Conservation (phyloP, 2,888 invertebrate genomes). For the Ormia ochracea region DNA sequence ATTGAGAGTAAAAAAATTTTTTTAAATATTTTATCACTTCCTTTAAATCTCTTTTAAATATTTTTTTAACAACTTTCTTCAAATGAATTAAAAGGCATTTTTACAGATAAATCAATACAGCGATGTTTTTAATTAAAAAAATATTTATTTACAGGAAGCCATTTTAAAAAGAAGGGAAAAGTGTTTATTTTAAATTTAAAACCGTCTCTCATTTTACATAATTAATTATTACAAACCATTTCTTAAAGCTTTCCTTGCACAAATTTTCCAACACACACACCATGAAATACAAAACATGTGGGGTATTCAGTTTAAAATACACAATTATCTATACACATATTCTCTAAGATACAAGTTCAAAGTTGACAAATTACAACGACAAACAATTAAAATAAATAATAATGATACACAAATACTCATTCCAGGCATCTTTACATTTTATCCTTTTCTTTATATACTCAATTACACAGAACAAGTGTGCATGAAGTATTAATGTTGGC, state of each 20-base stretch:
- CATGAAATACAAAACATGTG: not conserved
- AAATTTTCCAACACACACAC: constrained; percentile 4
- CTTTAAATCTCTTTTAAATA: too few relatives aligned
- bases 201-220: constrained; percentile 60
- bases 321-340: not conserved
- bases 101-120: not conserved
- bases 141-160: constrained; percentile 23
- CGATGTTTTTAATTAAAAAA: constrained; percentile 41
- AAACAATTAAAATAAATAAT: constrained; percentile 65
- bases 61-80: not conserved
- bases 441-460: not conserved
- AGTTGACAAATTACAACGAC: constrained; percentile 64
- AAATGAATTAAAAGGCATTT: not conserved
- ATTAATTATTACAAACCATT: constrained; percentile 60
- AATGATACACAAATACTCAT: constrained; percentile 57
- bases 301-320: not conserved
- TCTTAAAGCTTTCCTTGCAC: constrained; percentile 43
- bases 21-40: too few relatives aligned
- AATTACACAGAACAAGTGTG: not conserved
- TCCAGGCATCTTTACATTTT: not conserved
- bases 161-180: not conserved
- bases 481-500: not conserved
- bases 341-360: constrained; percentile 40
- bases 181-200: constrained; percentile 49
- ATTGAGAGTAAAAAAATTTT: too few relatives aligned